Conservation (phyloP, 2,113 vertebrate genomes). For the Albula glossodonta region DNA sequence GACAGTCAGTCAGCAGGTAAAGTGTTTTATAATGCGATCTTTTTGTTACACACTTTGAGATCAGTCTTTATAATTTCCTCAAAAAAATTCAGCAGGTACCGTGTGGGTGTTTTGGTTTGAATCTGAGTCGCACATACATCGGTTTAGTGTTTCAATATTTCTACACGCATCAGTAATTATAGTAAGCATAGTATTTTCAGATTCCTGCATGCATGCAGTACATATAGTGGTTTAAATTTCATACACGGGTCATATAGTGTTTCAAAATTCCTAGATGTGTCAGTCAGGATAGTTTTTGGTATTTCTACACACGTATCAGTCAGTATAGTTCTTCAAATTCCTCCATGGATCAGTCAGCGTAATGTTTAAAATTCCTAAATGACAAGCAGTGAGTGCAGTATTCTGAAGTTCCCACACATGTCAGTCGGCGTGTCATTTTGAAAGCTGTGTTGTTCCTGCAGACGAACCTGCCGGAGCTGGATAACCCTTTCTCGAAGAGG, state of each 20-base stretch:
- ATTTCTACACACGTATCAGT: not conserved
- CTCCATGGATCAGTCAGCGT: not conserved
- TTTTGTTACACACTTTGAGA: no score
- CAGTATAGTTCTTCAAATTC: not conserved
- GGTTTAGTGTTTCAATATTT: no score
- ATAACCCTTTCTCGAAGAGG: conserved; percentile 93
- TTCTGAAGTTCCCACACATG: not conserved
- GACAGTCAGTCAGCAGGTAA: no score
- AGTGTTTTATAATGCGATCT: no score
- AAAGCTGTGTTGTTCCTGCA: conserved; percentile 43
- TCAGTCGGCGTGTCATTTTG: not conserved
- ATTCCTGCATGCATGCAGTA: not conserved
- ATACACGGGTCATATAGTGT: not conserved
- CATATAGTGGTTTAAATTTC: not conserved
- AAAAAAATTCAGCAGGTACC: no score
- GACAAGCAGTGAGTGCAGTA: no score
- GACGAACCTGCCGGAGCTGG: conserved; percentile 84
- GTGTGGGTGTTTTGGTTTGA: not conserved
- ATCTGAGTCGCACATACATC: not conserved
- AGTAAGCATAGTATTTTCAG: not conserved
- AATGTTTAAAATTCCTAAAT: not conserved
- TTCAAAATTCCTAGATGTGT: not conserved
- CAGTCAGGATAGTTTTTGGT: not conserved
- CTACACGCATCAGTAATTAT: not conserved
- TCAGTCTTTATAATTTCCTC: no score